Evolutionary conservation across 2,888 invertebrate genomes (phyloP).

Genomic region (Xestobium rufovillosum): DNA sequence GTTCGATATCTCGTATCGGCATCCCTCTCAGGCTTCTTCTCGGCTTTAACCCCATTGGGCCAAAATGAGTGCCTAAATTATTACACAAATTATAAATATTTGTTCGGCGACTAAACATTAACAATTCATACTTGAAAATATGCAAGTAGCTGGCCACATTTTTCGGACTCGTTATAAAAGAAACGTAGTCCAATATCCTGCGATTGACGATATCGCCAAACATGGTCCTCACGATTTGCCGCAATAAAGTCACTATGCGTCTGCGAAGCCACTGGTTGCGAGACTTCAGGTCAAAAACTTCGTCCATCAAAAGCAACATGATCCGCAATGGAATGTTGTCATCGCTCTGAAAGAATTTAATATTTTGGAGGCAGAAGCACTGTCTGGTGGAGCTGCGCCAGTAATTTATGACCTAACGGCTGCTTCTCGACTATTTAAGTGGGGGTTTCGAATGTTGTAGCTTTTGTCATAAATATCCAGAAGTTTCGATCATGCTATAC

Average conservation of each 20-base stretch:
- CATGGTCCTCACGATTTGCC: slow-evolving; percentile 72
- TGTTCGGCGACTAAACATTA: slow-evolving; percentile 4
- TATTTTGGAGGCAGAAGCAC: too few species aligned
- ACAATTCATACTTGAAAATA: slow-evolving; percentile 64
- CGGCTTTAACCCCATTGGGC: slow-evolving; percentile 49
- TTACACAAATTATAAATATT: slow-evolving; percentile 18
- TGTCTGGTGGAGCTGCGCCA: too few species aligned
- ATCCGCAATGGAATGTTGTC: slow-evolving; percentile 77
- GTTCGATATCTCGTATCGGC: slow-evolving; percentile 57
- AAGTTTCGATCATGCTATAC: too few species aligned
- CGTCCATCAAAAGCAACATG: slow-evolving; percentile 71
- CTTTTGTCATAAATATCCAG: too few species aligned
- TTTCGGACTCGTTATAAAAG: slow-evolving; percentile 76
- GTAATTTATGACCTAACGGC: too few species aligned
- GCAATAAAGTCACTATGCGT: slow-evolving; percentile 63
- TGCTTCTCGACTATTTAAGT: too few species aligned
- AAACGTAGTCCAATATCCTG: slow-evolving; percentile 82
- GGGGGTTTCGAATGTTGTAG: too few species aligned
- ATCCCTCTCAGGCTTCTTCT: slow-evolving; percentile 35
- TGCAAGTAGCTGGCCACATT: slow-evolving; percentile 83
- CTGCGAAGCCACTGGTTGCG: slow-evolving; percentile 76
- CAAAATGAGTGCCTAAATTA: slow-evolving; percentile 52
- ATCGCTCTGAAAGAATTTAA: slow-evolving; percentile 45
- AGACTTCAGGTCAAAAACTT: slow-evolving; percentile 75
- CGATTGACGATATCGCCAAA: slow-evolving; percentile 79